Percentiles rank a stretch among this genome's conserved stretches.
Evolutionary conservation across 1,140 invertebrate genomes (phyloP).

Genomic region (Leptopilina clavipes): DNA sequence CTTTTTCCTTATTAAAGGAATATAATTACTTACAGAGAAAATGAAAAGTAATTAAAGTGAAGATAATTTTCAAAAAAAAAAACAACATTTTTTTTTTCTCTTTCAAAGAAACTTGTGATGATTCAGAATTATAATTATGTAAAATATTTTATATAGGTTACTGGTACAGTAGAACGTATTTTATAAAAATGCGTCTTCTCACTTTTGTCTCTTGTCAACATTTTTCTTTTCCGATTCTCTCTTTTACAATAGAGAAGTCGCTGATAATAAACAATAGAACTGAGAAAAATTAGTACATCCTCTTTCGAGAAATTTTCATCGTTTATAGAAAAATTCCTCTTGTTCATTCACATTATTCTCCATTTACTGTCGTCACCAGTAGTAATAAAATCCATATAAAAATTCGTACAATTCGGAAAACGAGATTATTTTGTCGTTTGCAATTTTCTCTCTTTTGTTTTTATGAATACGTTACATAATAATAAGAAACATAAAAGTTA

Average conservation of each 20-base stretch:
- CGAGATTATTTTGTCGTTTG: not conserved
- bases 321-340: not conserved
- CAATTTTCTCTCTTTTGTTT: not conserved
- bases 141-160: not conserved
- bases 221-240: not conserved
- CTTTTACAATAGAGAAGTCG: not conserved
- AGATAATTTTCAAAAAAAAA: not conserved
- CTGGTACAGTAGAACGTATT: constrained; percentile 9
- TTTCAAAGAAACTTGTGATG: not conserved
- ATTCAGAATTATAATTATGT: not conserved
- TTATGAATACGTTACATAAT: constrained; percentile 4
- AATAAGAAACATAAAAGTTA: not conserved
- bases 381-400: not conserved
- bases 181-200: constrained; percentile 6
- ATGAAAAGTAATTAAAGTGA: not conserved
- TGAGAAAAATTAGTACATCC: constrained; percentile 8
- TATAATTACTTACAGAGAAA: not conserved
- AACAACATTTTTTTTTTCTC: not conserved
- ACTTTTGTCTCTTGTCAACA: constrained; percentile 6
- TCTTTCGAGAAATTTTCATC: not conserved
- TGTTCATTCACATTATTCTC: not conserved
- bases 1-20: too few species aligned
- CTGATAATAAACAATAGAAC: not conserved
- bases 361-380: not conserved
- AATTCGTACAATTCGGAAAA: not conserved